phyloP scores from a whole-genome alignment of 2,113 vertebrate genomes.

The Spea multiplicata region DNA sequence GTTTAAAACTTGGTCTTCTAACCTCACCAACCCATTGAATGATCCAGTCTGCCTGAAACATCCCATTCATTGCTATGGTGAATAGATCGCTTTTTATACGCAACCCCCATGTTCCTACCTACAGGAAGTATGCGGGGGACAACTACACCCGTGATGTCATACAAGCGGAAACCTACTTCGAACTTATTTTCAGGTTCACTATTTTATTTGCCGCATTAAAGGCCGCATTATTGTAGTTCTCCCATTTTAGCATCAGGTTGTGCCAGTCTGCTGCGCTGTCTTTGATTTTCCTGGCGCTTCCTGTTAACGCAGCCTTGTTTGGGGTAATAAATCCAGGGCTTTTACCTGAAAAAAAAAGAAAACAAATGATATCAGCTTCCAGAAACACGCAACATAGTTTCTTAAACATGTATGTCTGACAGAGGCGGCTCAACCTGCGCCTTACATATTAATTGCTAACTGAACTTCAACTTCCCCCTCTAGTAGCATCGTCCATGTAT shows the following conservation, averaged over 20 bases:
- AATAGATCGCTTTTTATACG: too few species aligned
- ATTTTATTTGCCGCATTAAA: slow-evolving; percentile 71
- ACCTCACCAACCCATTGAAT: too few species aligned
- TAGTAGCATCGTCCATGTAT: too few species aligned
- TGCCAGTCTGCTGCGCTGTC: slow-evolving; percentile 95
- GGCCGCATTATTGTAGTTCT: slow-evolving; percentile 75
- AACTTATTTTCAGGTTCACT: slow-evolving; percentile 71
- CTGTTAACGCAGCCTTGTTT: slow-evolving; percentile 74
- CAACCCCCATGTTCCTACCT: too few species aligned
- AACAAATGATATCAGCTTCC: background rate
- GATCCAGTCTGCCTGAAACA: too few species aligned
- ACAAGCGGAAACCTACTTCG: slow-evolving; percentile 63
- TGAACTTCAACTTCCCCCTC: too few species aligned
- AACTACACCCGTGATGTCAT: too few species aligned
- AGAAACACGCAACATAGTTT: too few species aligned
- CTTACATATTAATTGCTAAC: background rate
- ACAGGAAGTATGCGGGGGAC: too few species aligned
- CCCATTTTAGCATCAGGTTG: slow-evolving; percentile 89
- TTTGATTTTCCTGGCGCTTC: slow-evolving; percentile 86
- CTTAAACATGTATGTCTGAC: background rate
- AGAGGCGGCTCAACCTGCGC: too few species aligned
- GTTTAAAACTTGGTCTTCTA: too few species aligned
- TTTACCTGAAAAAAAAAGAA: slow-evolving; percentile 58
- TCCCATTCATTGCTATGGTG: too few species aligned
- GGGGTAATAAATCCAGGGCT: slow-evolving; percentile 57